phyloP scores from a whole-genome alignment of 2,888 invertebrate genomes.

The Ecliptopera silaceata region DNA sequence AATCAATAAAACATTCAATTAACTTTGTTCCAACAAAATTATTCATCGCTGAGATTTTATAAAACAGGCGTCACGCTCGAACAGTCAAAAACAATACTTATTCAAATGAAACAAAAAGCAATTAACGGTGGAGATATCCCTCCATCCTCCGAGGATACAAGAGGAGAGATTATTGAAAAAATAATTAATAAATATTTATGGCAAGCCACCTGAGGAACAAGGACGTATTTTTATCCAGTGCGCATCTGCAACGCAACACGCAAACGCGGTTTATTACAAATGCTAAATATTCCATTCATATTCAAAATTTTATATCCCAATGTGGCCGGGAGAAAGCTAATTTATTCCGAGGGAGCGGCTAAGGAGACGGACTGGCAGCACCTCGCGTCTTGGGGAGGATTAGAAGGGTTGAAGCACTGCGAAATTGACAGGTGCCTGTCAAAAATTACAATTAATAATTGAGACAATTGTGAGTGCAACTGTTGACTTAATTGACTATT shows the following conservation, averaged over 20 bases:
- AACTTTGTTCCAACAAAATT: conserved; percentile 64
- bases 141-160: conserved; percentile 74
- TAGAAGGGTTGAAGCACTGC: conserved; percentile 79
- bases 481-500: conserved; percentile 31
- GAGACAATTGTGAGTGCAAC: conserved; percentile 66
- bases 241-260: conserved; percentile 75
- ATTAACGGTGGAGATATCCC: conserved; percentile 80
- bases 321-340: conserved; percentile 87
- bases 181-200: conserved; percentile 84
- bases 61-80: conserved; percentile 72
- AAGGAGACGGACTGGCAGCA: conserved; percentile 73
- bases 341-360: conserved; percentile 85
- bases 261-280: conserved; percentile 90
- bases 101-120: conserved; percentile 83
- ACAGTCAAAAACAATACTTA: conserved; percentile 83
- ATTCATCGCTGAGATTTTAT: conserved; percentile 76
- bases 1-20: conserved; percentile 66
- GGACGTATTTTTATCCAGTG: conserved; percentile 72
- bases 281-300: conserved; percentile 95
- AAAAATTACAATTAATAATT: conserved; percentile 83
- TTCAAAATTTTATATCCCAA: conserved; percentile 94
- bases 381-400: conserved; percentile 79
- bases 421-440: conserved; percentile 82
- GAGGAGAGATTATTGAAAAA: conserved; percentile 82
- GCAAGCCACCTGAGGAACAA: conserved; percentile 78